These are phyloP conservation scores for Amiota communis DNA, from an alignment of 2,888 invertebrate species.

Conservation along the genomic window DNA sequence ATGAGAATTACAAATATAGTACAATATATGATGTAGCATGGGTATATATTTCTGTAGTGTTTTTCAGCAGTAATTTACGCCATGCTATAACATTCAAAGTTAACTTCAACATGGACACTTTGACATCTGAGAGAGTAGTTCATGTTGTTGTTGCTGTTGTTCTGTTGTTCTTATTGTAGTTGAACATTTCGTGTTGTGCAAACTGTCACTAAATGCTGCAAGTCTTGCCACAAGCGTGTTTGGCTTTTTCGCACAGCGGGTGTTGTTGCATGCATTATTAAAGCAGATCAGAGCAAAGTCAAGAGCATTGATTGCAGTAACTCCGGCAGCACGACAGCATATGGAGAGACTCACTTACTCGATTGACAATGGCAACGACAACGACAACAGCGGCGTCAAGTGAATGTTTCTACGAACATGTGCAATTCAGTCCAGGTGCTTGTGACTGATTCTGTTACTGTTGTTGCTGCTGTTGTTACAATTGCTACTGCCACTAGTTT, in stretches of 20 bases:
- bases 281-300: constrained; percentile 49
- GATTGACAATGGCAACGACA: neutral
- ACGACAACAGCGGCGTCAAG: neutral
- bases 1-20: too few species aligned
- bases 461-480: neutral
- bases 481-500: neutral
- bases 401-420: neutral
- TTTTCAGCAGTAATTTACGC: constrained; percentile 15
- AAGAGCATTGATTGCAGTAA: constrained; percentile 1
- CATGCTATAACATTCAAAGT: constrained; percentile 6
- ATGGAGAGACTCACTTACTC: constrained; percentile 48
- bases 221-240: constrained; percentile 8
- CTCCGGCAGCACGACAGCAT: constrained; percentile 50
- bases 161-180: neutral
- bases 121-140: constrained; percentile 7
- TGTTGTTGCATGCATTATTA: constrained; percentile 60
- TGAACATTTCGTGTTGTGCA: neutral
- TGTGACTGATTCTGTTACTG: neutral
- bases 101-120: neutral
- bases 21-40: too few species aligned
- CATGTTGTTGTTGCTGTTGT: neutral
- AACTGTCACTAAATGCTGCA: constrained; percentile 10
- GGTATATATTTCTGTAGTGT: neutral
- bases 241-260: constrained; percentile 55
- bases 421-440: neutral